Conservation (phyloP, 2,888 invertebrate species). For the Drosophila affinis region DNA sequence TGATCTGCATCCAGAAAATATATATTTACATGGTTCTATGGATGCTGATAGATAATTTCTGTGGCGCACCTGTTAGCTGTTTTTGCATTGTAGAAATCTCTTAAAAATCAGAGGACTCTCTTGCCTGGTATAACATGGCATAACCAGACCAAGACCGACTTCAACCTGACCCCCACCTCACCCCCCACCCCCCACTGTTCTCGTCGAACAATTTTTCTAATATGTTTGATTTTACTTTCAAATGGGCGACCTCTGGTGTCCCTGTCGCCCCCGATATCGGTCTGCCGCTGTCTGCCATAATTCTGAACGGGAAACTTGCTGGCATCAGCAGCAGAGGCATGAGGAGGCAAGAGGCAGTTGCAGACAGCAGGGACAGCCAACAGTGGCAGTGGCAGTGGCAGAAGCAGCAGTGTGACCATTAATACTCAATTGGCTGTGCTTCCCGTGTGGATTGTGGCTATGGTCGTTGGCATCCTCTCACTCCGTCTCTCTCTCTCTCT, state of each 20-base stretch:
- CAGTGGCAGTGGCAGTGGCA: slow-evolving; percentile 30
- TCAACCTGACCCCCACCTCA: neutral
- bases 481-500: neutral
- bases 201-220: slow-evolving; percentile 61
- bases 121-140: slow-evolving; percentile 15
- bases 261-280: slow-evolving; percentile 1
- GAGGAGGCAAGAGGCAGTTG: neutral
- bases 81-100: no score
- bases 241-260: slow-evolving; percentile 55
- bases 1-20: no score
- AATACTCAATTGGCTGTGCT: slow-evolving; percentile 80
- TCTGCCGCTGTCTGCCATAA: slow-evolving; percentile 61
- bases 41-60: no score
- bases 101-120: slow-evolving; percentile 22
- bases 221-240: slow-evolving; percentile 78
- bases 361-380: no score
- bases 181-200: neutral
- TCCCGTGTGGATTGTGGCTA: slow-evolving; percentile 76
- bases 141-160: neutral
- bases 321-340: slow-evolving; percentile 59
- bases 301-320: slow-evolving; percentile 73
- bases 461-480: slow-evolving; percentile 12
- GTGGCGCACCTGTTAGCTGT: no score
- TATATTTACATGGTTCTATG: no score
- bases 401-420: slow-evolving; percentile 71